A percentile compares a stretch with the other conserved stretches of the same genome.
Conservation (phyloP, 2,888 invertebrate genomes). For the Tetropium fuscum region DNA sequence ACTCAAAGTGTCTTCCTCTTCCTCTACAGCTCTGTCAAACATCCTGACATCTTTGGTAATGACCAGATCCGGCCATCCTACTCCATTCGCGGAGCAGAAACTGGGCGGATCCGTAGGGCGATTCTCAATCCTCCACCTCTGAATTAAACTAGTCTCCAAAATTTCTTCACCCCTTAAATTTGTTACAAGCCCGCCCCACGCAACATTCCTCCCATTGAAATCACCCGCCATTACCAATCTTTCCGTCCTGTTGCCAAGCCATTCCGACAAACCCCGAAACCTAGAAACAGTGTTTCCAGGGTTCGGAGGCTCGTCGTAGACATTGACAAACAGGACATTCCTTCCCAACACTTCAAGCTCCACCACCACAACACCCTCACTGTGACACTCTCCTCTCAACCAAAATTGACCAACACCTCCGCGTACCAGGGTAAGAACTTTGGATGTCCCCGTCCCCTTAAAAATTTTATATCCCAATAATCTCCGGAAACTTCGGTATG, state of each 20-base stretch:
- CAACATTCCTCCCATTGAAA: constrained; percentile 33
- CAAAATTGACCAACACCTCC: neutral
- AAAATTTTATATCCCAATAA: neutral
- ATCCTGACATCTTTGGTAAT: neutral
- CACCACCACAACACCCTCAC: neutral
- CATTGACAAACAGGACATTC: neutral
- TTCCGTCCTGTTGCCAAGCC: neutral
- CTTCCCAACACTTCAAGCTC: neutral
- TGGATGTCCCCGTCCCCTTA: neutral
- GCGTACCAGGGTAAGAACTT: neutral
- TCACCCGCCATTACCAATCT: constrained; percentile 32
- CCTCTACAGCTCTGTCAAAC: neutral
- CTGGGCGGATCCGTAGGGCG: neutral
- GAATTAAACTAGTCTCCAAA: neutral
- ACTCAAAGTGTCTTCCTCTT: neutral
- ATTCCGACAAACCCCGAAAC: neutral
- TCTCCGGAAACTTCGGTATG: neutral
- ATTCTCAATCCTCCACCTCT: neutral
- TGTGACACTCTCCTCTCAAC: neutral
- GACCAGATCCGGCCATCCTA: neutral
- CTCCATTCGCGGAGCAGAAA: neutral
- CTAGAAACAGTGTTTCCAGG: neutral
- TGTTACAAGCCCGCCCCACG: constrained; percentile 33
- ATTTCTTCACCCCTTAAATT: constrained; percentile 11
- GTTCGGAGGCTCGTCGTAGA: constrained; percentile 31